Percentiles rank a stretch among this genome's conserved stretches.
phyloP scores from a whole-genome alignment of 2,797 vertebrate genomes.

The Lagodon rhomboides region DNA sequence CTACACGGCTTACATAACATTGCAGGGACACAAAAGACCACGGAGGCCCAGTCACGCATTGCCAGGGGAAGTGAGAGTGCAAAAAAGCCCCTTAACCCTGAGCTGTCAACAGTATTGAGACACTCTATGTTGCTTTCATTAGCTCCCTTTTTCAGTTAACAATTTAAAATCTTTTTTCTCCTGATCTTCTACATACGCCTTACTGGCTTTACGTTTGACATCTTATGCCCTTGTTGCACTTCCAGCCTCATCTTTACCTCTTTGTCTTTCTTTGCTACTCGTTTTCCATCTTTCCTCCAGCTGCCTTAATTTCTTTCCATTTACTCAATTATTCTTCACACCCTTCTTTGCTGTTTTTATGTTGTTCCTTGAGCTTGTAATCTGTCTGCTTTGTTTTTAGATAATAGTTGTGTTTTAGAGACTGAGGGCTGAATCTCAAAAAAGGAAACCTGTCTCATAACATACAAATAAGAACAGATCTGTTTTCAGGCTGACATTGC shows the following conservation, averaged over 20 bases:
- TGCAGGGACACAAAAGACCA: constrained; percentile 70
- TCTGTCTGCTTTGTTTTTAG: not conserved
- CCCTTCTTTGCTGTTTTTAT: not conserved
- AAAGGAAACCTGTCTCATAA: not conserved
- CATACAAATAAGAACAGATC: not conserved
- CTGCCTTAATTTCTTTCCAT: not conserved
- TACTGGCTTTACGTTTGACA: not conserved
- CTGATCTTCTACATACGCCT: not conserved
- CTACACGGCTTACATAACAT: constrained; percentile 73
- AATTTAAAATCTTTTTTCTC: constrained; percentile 17
- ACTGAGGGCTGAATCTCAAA: not conserved
- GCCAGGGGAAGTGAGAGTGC: constrained; percentile 73
- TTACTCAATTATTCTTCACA: not conserved
- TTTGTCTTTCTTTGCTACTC: not conserved
- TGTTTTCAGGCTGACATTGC: not conserved
- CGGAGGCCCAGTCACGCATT: constrained; percentile 67
- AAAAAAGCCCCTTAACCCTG: constrained; percentile 62
- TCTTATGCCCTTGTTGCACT: not conserved
- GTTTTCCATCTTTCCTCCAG: not conserved
- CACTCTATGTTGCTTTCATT: constrained; percentile 33
- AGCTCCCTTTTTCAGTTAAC: constrained; percentile 2
- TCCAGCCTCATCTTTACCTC: not conserved
- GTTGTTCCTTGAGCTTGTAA: not conserved
- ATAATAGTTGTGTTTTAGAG: not conserved
- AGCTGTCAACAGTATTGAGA: constrained; percentile 55